These are phyloP conservation scores for Pemphredon lugubris DNA, from an alignment of 2,888 invertebrate species.

Conservation along the genomic window DNA sequence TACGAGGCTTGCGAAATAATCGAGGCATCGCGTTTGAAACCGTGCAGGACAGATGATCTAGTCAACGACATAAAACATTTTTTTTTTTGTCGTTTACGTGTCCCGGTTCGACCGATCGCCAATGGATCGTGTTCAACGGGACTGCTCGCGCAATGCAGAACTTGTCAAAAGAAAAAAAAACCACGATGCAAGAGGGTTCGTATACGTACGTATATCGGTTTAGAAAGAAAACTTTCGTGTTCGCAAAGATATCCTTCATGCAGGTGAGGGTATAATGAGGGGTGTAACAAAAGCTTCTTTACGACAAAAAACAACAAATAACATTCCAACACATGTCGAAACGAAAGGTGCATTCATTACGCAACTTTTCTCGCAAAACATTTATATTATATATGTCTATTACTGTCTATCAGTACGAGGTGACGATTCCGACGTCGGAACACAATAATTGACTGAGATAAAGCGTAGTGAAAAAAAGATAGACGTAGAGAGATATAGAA, in stretches of 20 bases:
- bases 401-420: conserved; percentile 47
- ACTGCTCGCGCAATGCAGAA: no score
- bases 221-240: conserved; percentile 65
- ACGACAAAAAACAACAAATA: conserved; percentile 67
- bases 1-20: conserved; percentile 37
- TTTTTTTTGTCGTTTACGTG: no score
- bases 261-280: conserved; percentile 76
- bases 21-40: background rate
- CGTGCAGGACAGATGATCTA: conserved; percentile 4
- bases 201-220: conserved; percentile 29
- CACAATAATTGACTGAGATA: conserved; percentile 12
- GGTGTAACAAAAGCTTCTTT: conserved; percentile 70
- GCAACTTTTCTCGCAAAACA: conserved; percentile 21
- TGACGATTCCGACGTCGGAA: conserved; percentile 24
- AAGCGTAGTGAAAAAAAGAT: background rate
- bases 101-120: no score
- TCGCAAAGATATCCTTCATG: conserved; percentile 75
- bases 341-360: conserved; percentile 67
- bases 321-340: conserved; percentile 69
- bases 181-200: conserved; percentile 59
- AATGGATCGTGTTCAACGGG: no score
- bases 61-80: background rate
- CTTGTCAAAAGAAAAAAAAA: no score
- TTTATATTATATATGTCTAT: no score
- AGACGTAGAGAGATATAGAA: background rate